A percentile compares a stretch with the other conserved stretches of the same genome.
phyloP scores from a whole-genome alignment of 92 coral and sea anemone species.

The Zoanthus solanderi region DNA sequence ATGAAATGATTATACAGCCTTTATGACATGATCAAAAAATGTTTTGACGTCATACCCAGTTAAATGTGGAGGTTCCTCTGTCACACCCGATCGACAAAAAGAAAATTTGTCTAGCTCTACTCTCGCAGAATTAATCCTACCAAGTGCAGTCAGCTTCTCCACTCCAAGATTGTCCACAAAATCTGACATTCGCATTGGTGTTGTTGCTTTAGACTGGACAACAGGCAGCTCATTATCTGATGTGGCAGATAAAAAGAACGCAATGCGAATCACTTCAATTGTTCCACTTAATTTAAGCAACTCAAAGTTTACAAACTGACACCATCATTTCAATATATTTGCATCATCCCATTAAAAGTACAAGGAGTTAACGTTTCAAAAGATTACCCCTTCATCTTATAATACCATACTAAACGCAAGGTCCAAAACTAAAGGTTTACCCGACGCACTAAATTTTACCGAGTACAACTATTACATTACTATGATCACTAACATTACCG shows the following conservation, averaged over 20 bases:
- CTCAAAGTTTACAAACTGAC: not conserved
- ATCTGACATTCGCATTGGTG: constrained; percentile 29
- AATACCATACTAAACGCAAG: no score
- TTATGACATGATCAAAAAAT: not conserved
- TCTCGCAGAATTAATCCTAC: constrained; percentile 91
- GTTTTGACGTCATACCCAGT: not conserved
- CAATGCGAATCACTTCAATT: not conserved
- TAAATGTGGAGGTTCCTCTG: not conserved
- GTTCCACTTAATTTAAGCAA: not conserved
- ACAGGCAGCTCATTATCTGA: not conserved
- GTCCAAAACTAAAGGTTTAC: no score
- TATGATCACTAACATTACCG: not conserved
- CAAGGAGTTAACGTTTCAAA: no score
- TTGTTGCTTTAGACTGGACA: constrained; percentile 24
- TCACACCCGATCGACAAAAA: constrained; percentile 3
- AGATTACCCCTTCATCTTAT: no score
- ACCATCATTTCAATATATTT: not conserved
- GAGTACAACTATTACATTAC: not conserved
- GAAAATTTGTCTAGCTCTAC: constrained; percentile 75
- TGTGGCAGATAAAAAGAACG: not conserved
- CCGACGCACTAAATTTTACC: no score
- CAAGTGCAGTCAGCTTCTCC: constrained; percentile 88
- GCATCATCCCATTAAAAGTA: no score
- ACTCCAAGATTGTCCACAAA: constrained; percentile 82
- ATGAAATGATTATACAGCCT: not conserved